Conservation (phyloP, 2,797 vertebrate genomes). For the Zalophus californianus region DNA sequence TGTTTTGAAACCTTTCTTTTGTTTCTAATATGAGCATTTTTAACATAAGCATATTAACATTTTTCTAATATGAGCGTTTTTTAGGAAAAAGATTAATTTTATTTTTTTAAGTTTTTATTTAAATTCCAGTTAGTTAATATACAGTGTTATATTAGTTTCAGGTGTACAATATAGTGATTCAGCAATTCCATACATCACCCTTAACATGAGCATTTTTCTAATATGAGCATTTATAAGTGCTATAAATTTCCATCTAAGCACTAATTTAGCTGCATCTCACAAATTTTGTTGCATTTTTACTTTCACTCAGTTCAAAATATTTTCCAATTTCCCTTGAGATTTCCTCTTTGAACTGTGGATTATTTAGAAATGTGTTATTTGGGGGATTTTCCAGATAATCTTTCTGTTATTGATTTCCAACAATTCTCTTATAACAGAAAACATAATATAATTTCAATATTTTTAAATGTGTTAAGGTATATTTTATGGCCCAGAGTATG, state of each 20-base stretch:
- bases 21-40: neutral
- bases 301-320: neutral
- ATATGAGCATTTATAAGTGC: neutral
- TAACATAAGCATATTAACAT: neutral
- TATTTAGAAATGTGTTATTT: constrained; percentile 22
- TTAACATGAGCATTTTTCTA: neutral
- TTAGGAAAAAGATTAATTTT: neutral
- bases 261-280: neutral
- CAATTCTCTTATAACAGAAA: neutral
- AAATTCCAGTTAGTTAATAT: neutral
- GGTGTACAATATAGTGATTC: neutral
- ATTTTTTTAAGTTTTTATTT: neutral
- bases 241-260: neutral
- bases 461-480: neutral
- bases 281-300: neutral
- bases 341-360: neutral
- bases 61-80: neutral
- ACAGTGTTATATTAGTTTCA: neutral
- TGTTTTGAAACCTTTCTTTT: neutral
- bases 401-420: neutral
- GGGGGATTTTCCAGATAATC: neutral
- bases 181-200: neutral
- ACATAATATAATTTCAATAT: neutral
- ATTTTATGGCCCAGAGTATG: neutral
- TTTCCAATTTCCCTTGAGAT: neutral